phyloP scores from a whole-genome alignment of 2,113 vertebrate species.

The Ginglymostoma cirratum region DNA sequence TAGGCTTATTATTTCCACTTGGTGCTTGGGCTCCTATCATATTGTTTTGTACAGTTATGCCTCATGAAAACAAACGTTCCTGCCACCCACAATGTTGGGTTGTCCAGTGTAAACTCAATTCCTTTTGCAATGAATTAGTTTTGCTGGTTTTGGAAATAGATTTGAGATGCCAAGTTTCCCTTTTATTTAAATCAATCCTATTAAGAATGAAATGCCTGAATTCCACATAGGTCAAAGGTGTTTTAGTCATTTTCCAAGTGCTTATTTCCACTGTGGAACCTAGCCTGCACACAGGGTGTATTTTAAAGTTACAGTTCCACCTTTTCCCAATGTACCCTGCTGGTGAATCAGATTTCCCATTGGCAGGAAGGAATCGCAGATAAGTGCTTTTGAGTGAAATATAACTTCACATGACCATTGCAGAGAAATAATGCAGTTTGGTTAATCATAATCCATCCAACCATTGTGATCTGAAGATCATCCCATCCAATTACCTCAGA shows the following conservation, averaged over 20 bases:
- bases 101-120: background rate
- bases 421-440: background rate
- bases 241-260: background rate
- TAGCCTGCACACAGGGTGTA: background rate
- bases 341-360: background rate
- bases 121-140: background rate
- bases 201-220: background rate
- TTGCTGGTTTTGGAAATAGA: background rate
- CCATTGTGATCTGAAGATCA: background rate
- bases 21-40: background rate
- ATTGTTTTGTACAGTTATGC: background rate
- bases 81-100: background rate
- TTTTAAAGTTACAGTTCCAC: background rate
- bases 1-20: background rate
- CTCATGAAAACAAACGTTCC: background rate
- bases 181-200: background rate
- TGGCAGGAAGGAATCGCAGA: background rate
- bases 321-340: background rate
- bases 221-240: background rate
- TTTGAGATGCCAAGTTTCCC: background rate
- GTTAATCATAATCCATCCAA: background rate
- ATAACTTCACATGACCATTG: background rate
- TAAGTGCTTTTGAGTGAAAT: background rate
- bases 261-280: background rate
- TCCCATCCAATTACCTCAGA: background rate